phyloP scores from a whole-genome alignment of 2,797 vertebrate species.

The Zalophus californianus region DNA sequence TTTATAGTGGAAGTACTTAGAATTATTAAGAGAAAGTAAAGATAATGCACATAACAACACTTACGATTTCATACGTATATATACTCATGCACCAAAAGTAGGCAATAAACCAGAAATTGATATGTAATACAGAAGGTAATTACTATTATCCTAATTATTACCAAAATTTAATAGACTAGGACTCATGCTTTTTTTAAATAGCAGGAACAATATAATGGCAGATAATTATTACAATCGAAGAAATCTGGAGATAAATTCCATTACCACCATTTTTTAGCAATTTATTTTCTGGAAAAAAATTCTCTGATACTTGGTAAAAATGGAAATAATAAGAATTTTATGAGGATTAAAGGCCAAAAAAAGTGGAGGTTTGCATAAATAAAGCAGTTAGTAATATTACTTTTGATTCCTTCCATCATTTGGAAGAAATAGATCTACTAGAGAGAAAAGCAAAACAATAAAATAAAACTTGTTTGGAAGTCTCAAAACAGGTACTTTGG shows the following conservation, averaged over 20 bases:
- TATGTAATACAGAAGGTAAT: background rate
- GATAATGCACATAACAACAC: background rate
- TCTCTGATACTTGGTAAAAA: background rate
- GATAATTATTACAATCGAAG: background rate
- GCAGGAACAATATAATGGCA: background rate
- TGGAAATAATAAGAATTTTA: background rate
- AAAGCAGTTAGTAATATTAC: background rate
- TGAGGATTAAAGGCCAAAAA: background rate
- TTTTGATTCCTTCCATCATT: background rate
- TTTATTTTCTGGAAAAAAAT: background rate
- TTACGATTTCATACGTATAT: background rate
- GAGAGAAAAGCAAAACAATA: background rate
- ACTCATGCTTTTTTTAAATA: background rate
- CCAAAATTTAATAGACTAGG: background rate
- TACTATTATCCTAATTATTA: background rate
- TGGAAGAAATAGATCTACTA: background rate
- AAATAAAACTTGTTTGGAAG: background rate
- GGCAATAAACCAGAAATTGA: background rate
- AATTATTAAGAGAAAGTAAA: background rate
- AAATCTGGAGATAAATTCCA: background rate
- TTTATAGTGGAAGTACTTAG: background rate
- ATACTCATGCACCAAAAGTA: background rate
- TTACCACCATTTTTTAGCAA: background rate
- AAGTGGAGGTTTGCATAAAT: background rate
- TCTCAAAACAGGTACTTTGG: background rate